phyloP scores from a whole-genome alignment of 2,113 vertebrate genomes.

The Rhinopomastus cyanomelas region DNA sequence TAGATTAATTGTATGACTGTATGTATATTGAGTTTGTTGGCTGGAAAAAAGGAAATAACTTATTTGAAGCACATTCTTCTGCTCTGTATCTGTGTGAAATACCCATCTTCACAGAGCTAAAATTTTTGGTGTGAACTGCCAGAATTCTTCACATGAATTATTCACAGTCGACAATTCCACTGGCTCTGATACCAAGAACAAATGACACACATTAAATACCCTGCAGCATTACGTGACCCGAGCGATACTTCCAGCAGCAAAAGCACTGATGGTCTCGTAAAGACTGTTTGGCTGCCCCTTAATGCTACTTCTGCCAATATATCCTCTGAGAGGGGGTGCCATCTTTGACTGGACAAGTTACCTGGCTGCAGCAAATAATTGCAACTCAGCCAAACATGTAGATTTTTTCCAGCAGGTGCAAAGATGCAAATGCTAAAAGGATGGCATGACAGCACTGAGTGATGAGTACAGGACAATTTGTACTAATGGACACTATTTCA shows the following conservation, averaged over 20 bases:
- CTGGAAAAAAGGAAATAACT: neutral
- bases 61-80: neutral
- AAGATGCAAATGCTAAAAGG: neutral
- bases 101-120: neutral
- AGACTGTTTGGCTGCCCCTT: neutral
- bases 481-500: neutral
- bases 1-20: neutral
- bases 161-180: neutral
- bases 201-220: neutral
- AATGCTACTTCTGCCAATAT: neutral
- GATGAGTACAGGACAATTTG: neutral
- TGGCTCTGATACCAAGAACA: neutral
- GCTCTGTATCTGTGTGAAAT: neutral
- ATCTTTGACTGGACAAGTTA: neutral
- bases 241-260: neutral
- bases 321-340: neutral
- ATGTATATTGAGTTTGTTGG: neutral
- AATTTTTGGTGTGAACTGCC: neutral
- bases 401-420: neutral
- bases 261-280: neutral
- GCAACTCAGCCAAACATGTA: neutral
- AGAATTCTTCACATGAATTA: neutral
- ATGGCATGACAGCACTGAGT: neutral
- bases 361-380: rapidly evolving
- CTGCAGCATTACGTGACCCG: neutral